Base-by-base conservation (phyloP, 64 coral and sea anemone species). In the Actinia equina region DNA sequence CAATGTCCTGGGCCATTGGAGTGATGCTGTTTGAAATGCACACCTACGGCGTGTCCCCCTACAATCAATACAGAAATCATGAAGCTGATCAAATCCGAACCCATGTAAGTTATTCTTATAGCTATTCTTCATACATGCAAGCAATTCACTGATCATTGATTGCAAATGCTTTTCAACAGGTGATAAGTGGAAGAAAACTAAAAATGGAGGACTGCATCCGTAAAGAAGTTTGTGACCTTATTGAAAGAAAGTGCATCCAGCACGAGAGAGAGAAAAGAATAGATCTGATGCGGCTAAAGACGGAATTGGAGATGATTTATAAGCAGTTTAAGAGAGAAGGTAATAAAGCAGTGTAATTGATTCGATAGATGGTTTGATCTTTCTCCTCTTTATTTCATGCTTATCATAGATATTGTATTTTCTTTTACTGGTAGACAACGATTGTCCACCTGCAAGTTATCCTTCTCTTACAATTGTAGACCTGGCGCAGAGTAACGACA, bases 31-130 rank as follows among this genome's bases (percentile, higher is more conserved):
- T 91, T 51, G 93, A 94, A 13, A 78, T 94, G 17, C 86, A 91
- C 8, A 88, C 93, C 1, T 88, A 88, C 27, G 93, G 93, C 22
- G 87, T 85, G 49, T 44, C 82, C 0, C 93, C 93, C 6, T 94
- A 84, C 69, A 60, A 82, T 13, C 79, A 64, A 25, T 17, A 84
- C 17, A 51, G 12, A 17, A 44, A 63, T 17, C 43, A 74, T 20
- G 89, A 88, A 42, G 62, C 0, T 1, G 43, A 81, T 19, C 44
- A 81, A 52, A 81, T 81, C 17, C n/a, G 78, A 22, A 20, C 25
- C 22, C 12, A 49, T 81, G 78, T 81, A 81, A 46, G 78, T 25
- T 13, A 13, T n/a, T 8, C 10, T 23, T 6, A 20, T 37, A 30
- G 23, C 15, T 27, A 27, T 30, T 41, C 14, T 30, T 5, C 69